phyloP scores from a whole-genome alignment of 2,113 vertebrate species.

The Urocynchramus pylzowi region DNA sequence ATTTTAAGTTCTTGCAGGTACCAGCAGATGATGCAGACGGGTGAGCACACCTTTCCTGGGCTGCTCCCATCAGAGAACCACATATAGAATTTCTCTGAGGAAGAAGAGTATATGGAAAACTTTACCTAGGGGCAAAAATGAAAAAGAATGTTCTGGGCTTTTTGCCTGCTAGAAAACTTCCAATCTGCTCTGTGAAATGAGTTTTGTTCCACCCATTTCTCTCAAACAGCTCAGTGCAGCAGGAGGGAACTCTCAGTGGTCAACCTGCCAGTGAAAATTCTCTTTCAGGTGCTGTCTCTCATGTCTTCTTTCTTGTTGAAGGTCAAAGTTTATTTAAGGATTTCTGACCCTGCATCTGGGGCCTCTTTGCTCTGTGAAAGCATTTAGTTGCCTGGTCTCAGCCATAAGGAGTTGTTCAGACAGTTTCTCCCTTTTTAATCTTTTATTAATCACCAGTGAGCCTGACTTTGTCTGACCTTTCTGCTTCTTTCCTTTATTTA shows the following conservation, averaged over 20 bases:
- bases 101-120: neutral
- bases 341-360: neutral
- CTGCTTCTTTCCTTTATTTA: neutral
- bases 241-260: neutral
- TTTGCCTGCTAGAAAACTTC: neutral
- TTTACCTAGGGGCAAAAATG: neutral
- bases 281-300: neutral
- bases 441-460: neutral
- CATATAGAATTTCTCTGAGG: neutral
- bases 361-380: neutral
- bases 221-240: neutral
- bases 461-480: neutral
- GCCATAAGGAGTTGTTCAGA: neutral
- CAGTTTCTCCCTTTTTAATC: neutral
- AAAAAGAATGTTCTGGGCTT: neutral
- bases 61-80: neutral
- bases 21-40: neutral
- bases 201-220: neutral
- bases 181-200: neutral
- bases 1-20: neutral
- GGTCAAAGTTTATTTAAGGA: neutral
- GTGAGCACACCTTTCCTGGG: neutral
- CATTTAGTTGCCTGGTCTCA: neutral
- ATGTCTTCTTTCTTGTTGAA: neutral
- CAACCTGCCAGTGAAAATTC: neutral